These are phyloP conservation scores for Rhynchotus rufescens DNA, from an alignment of 2,797 vertebrate genomes.

Conservation along the genomic window DNA sequence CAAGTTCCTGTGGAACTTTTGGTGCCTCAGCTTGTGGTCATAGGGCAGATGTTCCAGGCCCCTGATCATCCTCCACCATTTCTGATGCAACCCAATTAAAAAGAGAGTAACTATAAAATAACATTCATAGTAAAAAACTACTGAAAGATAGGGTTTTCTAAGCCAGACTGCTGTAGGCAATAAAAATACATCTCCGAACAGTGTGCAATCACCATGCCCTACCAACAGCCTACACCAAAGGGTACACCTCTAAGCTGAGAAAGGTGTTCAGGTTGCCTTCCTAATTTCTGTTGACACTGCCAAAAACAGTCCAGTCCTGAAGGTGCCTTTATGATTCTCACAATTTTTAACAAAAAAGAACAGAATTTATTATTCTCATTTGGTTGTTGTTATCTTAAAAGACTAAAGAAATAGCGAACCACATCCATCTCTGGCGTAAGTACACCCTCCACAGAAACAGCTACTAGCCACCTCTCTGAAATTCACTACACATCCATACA, in stretches of 20 bases:
- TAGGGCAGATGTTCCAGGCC: no score
- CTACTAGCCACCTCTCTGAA: background rate
- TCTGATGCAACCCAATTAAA: background rate
- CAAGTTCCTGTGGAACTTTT: no score
- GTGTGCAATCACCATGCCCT: background rate
- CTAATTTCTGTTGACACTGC: background rate
- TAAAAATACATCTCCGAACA: background rate
- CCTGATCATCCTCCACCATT: background rate
- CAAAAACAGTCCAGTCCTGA: background rate
- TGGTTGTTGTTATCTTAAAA: background rate
- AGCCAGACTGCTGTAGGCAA: background rate
- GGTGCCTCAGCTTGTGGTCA: no score
- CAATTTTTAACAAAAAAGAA: background rate
- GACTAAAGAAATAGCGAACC: background rate
- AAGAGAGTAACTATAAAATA: background rate
- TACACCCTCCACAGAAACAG: background rate
- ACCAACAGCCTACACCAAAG: background rate
- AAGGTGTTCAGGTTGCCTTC: background rate
- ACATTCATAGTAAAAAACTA: background rate
- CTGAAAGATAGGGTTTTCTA: background rate
- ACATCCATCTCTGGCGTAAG: background rate
- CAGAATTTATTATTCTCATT: background rate
- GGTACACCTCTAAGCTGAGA: background rate
- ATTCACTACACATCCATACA: background rate
- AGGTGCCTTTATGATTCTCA: background rate